These are phyloP conservation scores for Caranx ignobilis DNA, from an alignment of 2,113 vertebrate species.

Conservation along the genomic window DNA sequence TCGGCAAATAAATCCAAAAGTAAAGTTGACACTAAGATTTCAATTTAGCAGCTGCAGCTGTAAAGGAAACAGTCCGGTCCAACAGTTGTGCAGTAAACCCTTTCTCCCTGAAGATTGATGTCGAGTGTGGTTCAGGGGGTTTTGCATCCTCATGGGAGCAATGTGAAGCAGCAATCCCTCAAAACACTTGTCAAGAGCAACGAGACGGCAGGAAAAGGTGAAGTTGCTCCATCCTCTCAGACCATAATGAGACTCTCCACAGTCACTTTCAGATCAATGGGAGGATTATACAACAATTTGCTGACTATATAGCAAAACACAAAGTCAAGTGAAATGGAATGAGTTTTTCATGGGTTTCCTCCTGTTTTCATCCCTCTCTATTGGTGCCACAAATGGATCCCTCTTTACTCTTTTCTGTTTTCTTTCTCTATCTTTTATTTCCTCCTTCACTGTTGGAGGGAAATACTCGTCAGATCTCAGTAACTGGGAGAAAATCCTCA, in stretches of 20 bases:
- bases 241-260: background rate
- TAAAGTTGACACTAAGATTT: background rate
- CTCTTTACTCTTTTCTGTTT: background rate
- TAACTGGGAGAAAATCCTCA: background rate
- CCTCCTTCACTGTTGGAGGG: background rate
- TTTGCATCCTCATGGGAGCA: background rate
- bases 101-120: background rate
- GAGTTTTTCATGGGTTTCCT: background rate
- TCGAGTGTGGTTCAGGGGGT: background rate
- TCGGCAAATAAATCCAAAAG: background rate
- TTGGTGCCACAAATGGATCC: background rate
- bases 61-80: background rate
- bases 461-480: background rate
- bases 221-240: background rate
- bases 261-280: conserved; percentile 5
- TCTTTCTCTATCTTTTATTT: background rate
- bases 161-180: background rate
- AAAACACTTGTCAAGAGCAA: background rate
- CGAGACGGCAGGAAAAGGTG: background rate
- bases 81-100: conserved; percentile 8
- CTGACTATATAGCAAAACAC: background rate
- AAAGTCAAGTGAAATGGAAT: background rate
- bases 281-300: background rate
- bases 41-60: background rate
- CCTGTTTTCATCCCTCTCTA: background rate